Evolutionary conservation across 2,888 invertebrate genomes (phyloP).

Genomic region (Antheraea yamamai): DNA sequence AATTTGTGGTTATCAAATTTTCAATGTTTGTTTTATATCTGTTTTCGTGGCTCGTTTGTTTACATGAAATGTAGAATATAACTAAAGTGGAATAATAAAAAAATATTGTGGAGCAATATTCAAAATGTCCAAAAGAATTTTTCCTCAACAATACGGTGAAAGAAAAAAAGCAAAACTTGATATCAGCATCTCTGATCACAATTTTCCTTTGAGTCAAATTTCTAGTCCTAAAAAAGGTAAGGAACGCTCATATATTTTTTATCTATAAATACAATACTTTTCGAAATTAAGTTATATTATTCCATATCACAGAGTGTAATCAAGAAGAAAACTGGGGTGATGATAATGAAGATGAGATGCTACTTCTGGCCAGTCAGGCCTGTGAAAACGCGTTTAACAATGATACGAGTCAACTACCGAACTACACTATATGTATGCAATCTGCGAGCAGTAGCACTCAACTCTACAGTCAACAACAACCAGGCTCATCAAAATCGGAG

Average conservation of each 20-base stretch:
- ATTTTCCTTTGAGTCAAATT: slow-evolving; percentile 74
- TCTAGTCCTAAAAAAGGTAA: slow-evolving; percentile 54
- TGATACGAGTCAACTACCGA: slow-evolving; percentile 52
- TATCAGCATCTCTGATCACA: slow-evolving; percentile 68
- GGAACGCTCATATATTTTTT: slow-evolving; percentile 11
- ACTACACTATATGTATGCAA: slow-evolving; percentile 68
- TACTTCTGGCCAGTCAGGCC: slow-evolving; percentile 73
- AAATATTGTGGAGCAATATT: slow-evolving; percentile 18
- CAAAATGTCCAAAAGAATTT: slow-evolving; percentile 70
- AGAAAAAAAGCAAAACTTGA: slow-evolving; percentile 71
- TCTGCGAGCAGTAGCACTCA: slow-evolving; percentile 71
- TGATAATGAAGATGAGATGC: slow-evolving; percentile 74
- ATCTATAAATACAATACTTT: background rate
- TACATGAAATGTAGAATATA: slow-evolving; percentile 25
- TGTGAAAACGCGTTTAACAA: slow-evolving; percentile 66
- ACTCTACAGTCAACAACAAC: slow-evolving; percentile 40
- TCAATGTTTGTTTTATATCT: slow-evolving; percentile 1
- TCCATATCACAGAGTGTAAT: slow-evolving; percentile 37
- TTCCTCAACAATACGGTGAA: slow-evolving; percentile 62
- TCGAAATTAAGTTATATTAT: background rate
- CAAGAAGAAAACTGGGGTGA: slow-evolving; percentile 67
- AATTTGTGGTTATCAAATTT: background rate
- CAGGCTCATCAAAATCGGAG: slow-evolving; percentile 57
- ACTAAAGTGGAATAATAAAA: slow-evolving; percentile 39
- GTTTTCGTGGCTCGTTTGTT: background rate